Percentiles rank a stretch among this genome's conserved stretches.
phyloP scores from a whole-genome alignment of 2,797 vertebrate species.

The Paratrypauchen microcephalus region DNA sequence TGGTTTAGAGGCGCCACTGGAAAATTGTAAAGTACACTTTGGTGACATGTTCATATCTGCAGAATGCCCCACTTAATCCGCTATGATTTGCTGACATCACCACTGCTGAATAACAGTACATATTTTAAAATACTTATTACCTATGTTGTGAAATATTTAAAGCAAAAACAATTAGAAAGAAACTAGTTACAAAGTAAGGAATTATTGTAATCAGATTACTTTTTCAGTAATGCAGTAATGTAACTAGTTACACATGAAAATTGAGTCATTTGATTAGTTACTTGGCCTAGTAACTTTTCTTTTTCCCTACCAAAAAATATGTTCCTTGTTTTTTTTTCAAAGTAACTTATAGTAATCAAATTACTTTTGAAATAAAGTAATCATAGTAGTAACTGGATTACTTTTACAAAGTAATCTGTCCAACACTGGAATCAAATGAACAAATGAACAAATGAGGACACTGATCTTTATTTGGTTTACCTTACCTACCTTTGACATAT shows the following conservation, averaged over 20 bases:
- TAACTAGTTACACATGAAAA: too few species aligned
- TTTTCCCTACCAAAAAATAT: too few species aligned
- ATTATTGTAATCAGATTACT: too few species aligned
- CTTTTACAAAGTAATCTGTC: too few species aligned
- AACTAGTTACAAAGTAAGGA: too few species aligned
- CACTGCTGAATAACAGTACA: background rate
- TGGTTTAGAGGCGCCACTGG: background rate
- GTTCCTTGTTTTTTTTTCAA: too few species aligned
- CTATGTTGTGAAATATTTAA: background rate
- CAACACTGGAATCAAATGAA: background rate
- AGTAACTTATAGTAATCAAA: too few species aligned
- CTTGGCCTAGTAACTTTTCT: too few species aligned
- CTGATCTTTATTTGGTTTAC: background rate
- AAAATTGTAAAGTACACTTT: conserved; percentile 1
- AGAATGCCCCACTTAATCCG: background rate
- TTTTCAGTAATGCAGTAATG: background rate
- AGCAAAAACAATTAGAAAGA: background rate
- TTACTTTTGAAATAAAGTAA: background rate
- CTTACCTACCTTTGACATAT: background rate
- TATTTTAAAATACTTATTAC: background rate
- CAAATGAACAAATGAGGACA: background rate
- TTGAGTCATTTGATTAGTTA: too few species aligned
- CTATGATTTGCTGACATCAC: background rate
- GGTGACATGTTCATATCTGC: background rate
- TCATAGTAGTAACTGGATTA: too few species aligned